Conservation (phyloP, 1,140 invertebrate genomes). For the Temnothorax curvispinosus region DNA sequence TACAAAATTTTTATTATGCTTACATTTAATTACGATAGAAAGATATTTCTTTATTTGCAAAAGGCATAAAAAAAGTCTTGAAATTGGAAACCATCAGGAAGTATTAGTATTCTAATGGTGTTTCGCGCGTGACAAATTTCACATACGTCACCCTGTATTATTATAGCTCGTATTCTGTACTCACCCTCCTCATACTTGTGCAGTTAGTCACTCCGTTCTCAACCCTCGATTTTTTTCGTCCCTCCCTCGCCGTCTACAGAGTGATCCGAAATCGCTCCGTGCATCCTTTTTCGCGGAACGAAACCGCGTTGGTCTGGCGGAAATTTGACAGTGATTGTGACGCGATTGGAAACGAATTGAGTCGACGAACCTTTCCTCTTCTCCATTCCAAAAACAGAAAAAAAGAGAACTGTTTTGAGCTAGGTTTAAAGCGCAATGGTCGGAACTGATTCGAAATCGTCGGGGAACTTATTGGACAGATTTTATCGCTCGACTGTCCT, state of each 20-base stretch:
- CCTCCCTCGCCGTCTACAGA: slow-evolving; percentile 71
- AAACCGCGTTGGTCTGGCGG: slow-evolving; percentile 50
- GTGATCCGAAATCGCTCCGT: slow-evolving; percentile 68
- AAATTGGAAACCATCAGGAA: neutral
- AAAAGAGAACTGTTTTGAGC: neutral
- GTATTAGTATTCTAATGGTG: slow-evolving; percentile 1
- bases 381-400: neutral
- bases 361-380: slow-evolving; percentile 10
- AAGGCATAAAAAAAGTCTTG: neutral
- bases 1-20: neutral
- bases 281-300: slow-evolving; percentile 19
- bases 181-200: slow-evolving; percentile 72
- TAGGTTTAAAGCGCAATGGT: slow-evolving; percentile 10
- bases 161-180: slow-evolving; percentile 77
- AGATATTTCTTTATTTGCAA: neutral
- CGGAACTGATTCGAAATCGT: neutral
- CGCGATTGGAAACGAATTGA: slow-evolving; percentile 40
- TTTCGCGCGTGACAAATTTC: slow-evolving; percentile 49
- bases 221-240: slow-evolving; percentile 75
- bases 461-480: slow-evolving; percentile 25
- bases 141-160: slow-evolving; percentile 68
- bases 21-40: neutral
- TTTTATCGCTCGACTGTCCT: neutral
- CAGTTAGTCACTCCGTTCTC: slow-evolving; percentile 80
- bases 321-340: slow-evolving; percentile 70